phyloP scores from a whole-genome alignment of 2,888 invertebrate genomes.

The Lathronympha strigana region DNA sequence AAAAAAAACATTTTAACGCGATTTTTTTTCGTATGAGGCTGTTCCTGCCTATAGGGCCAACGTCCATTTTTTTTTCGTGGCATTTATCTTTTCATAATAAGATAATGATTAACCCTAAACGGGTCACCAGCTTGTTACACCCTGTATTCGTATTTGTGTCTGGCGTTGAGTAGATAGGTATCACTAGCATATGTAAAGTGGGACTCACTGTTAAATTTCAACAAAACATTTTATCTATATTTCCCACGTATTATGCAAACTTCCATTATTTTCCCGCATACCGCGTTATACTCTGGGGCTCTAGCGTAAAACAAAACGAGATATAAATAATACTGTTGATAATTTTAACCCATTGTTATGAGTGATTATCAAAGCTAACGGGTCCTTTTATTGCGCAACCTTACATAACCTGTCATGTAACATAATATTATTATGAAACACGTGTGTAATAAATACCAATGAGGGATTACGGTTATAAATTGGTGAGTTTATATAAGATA shows the following conservation, averaged over 20 bases:
- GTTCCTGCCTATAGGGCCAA: too few species aligned
- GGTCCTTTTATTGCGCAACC: constrained; percentile 10
- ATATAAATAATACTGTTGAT: constrained; percentile 16
- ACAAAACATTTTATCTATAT: neutral
- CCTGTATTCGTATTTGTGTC: too few species aligned
- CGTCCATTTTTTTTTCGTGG: too few species aligned
- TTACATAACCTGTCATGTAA: constrained; percentile 17
- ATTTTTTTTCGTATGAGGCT: too few species aligned
- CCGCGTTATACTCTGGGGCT: constrained; percentile 5
- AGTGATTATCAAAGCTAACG: constrained; percentile 4
- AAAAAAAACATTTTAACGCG: too few species aligned
- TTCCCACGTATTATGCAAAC: constrained; percentile 4
- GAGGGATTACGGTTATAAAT: constrained; percentile 12
- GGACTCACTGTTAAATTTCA: too few species aligned
- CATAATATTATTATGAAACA: constrained; percentile 12
- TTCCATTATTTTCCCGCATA: neutral
- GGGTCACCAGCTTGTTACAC: too few species aligned
- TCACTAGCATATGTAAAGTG: neutral
- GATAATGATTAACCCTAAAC: too few species aligned
- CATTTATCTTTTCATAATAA: too few species aligned
- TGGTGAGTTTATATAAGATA: constrained; percentile 5
- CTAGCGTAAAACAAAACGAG: constrained; percentile 9
- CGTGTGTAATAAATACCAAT: constrained; percentile 16
- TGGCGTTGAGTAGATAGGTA: too few species aligned
- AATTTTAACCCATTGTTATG: constrained; percentile 12